phyloP scores from a whole-genome alignment of 1,140 invertebrate species.

The Colletes gigas region DNA sequence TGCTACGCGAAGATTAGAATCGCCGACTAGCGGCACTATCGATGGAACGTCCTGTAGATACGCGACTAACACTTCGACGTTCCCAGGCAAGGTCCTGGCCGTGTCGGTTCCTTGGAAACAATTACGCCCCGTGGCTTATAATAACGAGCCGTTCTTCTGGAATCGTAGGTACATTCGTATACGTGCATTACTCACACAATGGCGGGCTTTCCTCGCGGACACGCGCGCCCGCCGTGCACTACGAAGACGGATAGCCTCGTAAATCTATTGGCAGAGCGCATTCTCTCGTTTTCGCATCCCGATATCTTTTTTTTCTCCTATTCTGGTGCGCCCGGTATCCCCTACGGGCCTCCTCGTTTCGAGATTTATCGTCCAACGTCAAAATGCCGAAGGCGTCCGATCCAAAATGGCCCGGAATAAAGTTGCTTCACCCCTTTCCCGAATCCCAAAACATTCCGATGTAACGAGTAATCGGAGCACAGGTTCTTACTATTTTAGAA shows the following conservation, averaged over 20 bases:
- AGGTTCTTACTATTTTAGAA: too few relatives aligned
- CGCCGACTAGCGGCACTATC: constrained; percentile 60
- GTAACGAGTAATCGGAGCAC: too few relatives aligned
- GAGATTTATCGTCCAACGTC: constrained; percentile 58
- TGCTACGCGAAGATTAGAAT: constrained; percentile 45
- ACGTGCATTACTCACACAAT: constrained; percentile 22
- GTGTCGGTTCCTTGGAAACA: constrained; percentile 76
- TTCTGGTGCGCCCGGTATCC: not conserved
- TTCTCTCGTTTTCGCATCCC: constrained; percentile 57
- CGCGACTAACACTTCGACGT: constrained; percentile 66
- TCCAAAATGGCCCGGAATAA: constrained; percentile 6
- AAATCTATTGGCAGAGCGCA: constrained; percentile 70
- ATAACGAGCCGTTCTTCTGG: constrained; percentile 72
- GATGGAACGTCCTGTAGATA: constrained; percentile 66
- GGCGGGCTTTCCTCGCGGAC: constrained; percentile 46
- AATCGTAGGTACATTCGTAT: constrained; percentile 55
- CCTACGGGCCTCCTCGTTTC: constrained; percentile 24
- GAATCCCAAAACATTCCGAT: not conserved
- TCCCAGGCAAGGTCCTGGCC: constrained; percentile 75
- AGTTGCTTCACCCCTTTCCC: not conserved
- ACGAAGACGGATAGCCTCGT: constrained; percentile 74
- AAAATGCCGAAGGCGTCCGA: constrained; percentile 39
- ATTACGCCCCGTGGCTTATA: constrained; percentile 74
- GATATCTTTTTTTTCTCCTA: constrained; percentile 37
- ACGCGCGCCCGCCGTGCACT: constrained; percentile 49